Evolutionary conservation across 2,797 vertebrate genomes (phyloP).

Genomic region (Sciurus vulgaris): DNA sequence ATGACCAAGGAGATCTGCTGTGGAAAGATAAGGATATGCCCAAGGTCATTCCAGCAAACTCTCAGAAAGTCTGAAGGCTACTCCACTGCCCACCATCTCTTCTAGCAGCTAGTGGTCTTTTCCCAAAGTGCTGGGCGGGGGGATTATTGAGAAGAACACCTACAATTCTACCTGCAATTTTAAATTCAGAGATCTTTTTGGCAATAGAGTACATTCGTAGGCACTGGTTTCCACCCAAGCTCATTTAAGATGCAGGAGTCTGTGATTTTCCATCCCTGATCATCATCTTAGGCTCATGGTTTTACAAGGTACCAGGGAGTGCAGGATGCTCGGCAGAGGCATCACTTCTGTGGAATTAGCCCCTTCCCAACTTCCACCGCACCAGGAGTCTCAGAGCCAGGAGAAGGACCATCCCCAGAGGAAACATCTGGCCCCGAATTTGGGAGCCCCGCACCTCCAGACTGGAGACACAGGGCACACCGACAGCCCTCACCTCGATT

Average conservation of each 20-base stretch:
- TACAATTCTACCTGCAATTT: neutral
- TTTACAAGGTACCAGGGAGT: fast-evolving
- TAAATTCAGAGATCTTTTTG: neutral
- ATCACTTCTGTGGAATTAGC: fast-evolving
- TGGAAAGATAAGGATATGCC: neutral
- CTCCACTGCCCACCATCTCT: neutral
- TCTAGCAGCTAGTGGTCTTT: neutral
- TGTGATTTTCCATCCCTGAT: neutral
- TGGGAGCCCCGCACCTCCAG: neutral
- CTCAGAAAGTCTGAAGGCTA: neutral
- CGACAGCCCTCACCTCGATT: fast-evolving
- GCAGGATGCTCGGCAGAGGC: fast-evolving
- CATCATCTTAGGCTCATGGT: neutral
- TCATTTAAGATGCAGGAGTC: neutral
- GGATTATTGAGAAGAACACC: neutral
- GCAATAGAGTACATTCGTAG: neutral
- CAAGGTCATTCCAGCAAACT: neutral
- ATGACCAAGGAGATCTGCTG: neutral
- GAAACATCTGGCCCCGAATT: fast-evolving
- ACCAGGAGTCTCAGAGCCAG: neutral
- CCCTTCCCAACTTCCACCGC: fast-evolving
- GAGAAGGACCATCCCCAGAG: neutral
- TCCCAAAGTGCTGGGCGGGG: neutral
- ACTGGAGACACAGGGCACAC: fast-evolving
- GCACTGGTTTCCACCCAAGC: neutral